Evolutionary conservation across 2,113 vertebrate genomes (phyloP).

Genomic region (Myotis davidii): DNA sequence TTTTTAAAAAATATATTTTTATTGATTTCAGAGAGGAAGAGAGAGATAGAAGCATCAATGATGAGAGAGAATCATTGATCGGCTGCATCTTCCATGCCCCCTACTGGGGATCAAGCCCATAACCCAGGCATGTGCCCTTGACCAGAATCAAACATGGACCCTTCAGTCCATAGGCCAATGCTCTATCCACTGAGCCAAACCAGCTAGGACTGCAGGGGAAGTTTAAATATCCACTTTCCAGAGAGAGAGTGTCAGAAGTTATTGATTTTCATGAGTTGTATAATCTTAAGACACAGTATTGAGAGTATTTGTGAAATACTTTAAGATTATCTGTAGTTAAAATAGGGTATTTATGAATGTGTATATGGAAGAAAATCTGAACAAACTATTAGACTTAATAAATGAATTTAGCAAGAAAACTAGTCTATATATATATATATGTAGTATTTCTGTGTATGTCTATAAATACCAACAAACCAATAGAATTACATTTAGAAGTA

Average conservation of each 20-base stretch:
- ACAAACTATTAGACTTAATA: not conserved
- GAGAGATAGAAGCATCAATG: too few relatives aligned
- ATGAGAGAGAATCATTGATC: too few relatives aligned
- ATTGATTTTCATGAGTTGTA: not conserved
- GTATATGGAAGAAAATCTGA: not conserved
- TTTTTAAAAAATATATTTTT: too few relatives aligned
- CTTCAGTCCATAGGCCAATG: too few relatives aligned
- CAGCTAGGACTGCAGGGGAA: not conserved
- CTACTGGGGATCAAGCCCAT: too few relatives aligned
- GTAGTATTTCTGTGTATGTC: not conserved
- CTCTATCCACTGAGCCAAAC: too few relatives aligned
- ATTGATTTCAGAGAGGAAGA: too few relatives aligned
- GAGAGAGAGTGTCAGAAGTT: not conserved
- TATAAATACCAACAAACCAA: not conserved
- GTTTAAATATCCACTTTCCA: not conserved
- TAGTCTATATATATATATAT: not conserved
- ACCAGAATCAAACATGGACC: too few relatives aligned
- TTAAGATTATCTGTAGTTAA: constrained; percentile 15
- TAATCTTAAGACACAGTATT: not conserved
- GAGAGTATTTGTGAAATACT: not conserved
- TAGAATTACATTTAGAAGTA: constrained; percentile 12
- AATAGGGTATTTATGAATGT: constrained; percentile 9
- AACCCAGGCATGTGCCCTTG: too few relatives aligned
- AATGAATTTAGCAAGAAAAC: not conserved
- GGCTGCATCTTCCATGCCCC: too few relatives aligned